Percentiles rank a stretch among this genome's conserved stretches.
These are phyloP conservation scores for Leucophenga varia DNA, from an alignment of 1,140 invertebrate genomes.

Conservation along the genomic window DNA sequence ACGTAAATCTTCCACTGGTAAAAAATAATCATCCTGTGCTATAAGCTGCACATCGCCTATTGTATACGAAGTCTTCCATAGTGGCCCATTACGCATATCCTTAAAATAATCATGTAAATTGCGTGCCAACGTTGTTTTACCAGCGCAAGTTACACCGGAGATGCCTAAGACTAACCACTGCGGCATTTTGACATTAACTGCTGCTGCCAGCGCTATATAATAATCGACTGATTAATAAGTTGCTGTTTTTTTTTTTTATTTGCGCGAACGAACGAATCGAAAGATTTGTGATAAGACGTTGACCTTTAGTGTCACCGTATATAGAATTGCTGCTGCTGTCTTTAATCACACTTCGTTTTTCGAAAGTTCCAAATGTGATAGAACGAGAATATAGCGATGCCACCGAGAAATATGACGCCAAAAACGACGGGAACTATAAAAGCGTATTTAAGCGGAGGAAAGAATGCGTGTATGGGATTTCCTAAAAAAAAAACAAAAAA, in stretches of 20 bases:
- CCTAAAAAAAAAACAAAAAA: conserved; percentile 55
- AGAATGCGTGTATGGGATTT: conserved; percentile 61
- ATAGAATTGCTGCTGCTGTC: conserved; percentile 4
- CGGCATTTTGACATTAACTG: conserved; percentile 41
- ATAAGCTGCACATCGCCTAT: conserved; percentile 63
- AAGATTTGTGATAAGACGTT: not conserved
- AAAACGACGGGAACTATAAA: conserved; percentile 64
- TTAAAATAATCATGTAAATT: conserved; percentile 60
- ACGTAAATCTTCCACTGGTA: conserved; percentile 65
- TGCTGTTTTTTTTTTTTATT: not conserved
- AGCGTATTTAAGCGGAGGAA: conserved; percentile 64
- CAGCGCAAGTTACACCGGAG: conserved; percentile 76
- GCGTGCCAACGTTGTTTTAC: conserved; percentile 74
- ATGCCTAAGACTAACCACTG: conserved; percentile 73
- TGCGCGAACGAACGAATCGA: not conserved
- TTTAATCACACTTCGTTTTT: conserved; percentile 30
- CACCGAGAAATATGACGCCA: conserved; percentile 66
- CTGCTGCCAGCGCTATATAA: not conserved
- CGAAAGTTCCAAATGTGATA: conserved; percentile 60
- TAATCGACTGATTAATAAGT: not conserved
- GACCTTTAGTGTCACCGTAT: conserved; percentile 8
- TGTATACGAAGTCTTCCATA: conserved; percentile 41
- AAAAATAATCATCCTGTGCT: conserved; percentile 79
- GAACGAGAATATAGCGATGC: conserved; percentile 65
- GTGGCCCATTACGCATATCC: conserved; percentile 24